phyloP scores from a whole-genome alignment of 1,140 invertebrate species.

The Subanguina moxae region DNA sequence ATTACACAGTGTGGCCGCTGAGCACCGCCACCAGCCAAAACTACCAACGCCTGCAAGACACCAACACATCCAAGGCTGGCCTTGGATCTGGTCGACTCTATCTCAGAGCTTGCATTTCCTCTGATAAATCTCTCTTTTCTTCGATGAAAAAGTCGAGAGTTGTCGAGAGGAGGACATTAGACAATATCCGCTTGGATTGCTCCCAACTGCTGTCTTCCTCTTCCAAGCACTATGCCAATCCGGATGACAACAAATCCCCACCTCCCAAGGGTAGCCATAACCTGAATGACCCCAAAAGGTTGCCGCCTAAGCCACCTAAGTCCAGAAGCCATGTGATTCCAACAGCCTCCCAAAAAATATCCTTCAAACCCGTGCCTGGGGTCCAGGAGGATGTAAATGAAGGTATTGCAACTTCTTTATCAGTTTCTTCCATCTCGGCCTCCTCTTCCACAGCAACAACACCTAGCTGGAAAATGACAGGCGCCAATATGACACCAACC shows the following conservation, averaged over 20 bases:
- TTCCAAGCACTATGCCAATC: too few relatives aligned
- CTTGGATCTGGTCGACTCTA: not conserved
- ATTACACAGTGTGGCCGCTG: slow-evolving; percentile 16
- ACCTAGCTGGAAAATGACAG: not conserved
- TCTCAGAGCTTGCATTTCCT: slow-evolving; percentile 1
- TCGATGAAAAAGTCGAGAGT: slow-evolving; percentile 8
- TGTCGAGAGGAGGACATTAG: not conserved
- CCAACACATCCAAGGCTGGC: not conserved
- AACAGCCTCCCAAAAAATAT: not conserved
- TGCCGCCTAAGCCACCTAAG: not conserved
- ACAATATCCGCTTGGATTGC: not conserved
- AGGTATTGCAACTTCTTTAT: not conserved
- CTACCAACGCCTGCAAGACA: not conserved
- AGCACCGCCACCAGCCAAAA: not conserved
- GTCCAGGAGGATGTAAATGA: not conserved
- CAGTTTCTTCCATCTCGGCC: not conserved
- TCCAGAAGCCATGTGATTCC: not conserved
- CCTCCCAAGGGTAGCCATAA: not conserved
- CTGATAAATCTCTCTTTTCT: slow-evolving; percentile 1
- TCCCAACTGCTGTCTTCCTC: not conserved
- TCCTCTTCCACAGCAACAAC: not conserved
- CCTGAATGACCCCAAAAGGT: not conserved
- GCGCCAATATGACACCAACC: not conserved
- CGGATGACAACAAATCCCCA: too few relatives aligned
- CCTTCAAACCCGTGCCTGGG: not conserved